A percentile compares a stretch with the other conserved stretches of the same genome.
phyloP scores from a whole-genome alignment of 1,140 invertebrate genomes.

The Ceratina japonica region DNA sequence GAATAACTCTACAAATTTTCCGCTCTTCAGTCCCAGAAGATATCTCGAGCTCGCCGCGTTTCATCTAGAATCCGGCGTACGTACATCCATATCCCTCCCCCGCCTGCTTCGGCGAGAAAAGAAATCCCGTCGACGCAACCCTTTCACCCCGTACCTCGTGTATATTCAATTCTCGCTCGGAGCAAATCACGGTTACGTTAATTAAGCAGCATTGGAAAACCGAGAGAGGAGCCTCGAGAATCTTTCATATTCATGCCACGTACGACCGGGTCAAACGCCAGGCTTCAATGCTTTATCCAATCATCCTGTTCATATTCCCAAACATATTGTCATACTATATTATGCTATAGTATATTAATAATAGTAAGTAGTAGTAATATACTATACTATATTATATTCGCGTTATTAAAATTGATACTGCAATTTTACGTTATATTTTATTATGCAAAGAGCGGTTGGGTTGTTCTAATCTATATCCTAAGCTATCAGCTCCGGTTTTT shows the following conservation, averaged over 20 bases:
- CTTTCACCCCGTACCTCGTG: constrained; percentile 9
- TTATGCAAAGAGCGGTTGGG: no score
- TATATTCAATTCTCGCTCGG: constrained; percentile 7
- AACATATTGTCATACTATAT: neutral
- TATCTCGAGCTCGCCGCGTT: neutral
- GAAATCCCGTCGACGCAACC: neutral
- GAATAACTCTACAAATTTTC: constrained; percentile 4
- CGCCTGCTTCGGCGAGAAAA: neutral
- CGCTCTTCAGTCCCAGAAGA: neutral
- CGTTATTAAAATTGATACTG: no score
- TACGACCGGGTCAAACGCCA: neutral
- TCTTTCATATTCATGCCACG: constrained; percentile 17
- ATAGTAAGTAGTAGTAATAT: no score
- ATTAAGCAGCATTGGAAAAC: constrained; percentile 28
- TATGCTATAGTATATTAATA: no score
- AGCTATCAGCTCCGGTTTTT: no score
- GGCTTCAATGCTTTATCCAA: neutral
- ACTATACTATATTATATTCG: no score
- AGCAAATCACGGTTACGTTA: constrained; percentile 23
- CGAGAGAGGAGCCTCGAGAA: neutral
- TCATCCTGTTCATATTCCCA: neutral
- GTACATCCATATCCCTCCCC: neutral
- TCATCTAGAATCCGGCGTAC: neutral
- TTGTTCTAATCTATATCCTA: no score
- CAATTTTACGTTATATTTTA: no score